Percentiles rank a stretch among this genome's conserved stretches.
Conservation (phyloP, 2,888 invertebrate species). For the Rotaria socialis region DNA sequence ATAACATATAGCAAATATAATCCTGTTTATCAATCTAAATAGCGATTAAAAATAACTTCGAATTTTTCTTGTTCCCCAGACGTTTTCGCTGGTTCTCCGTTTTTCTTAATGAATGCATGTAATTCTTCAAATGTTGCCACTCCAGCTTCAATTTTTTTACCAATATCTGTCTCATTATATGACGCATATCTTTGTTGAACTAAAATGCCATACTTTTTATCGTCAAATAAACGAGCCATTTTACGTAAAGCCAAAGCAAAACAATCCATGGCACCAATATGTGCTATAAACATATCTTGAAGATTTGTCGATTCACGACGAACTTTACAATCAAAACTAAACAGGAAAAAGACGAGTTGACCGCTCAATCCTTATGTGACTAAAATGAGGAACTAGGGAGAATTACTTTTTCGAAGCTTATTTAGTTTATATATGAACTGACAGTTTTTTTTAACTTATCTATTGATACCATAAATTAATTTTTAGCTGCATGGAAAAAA, state of each 20-base stretch:
- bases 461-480: no score
- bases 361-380: no score
- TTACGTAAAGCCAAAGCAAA: slow-evolving; percentile 64
- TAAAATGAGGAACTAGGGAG: no score
- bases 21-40: slow-evolving; percentile 44
- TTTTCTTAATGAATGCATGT: slow-evolving; percentile 59
- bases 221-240: slow-evolving; percentile 63
- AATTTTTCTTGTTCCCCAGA: slow-evolving; percentile 62
- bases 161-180: slow-evolving; percentile 62
- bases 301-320: slow-evolving; percentile 63
- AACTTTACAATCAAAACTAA: slow-evolving; percentile 62
- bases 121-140: slow-evolving; percentile 64
- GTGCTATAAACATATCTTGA: slow-evolving; percentile 63
- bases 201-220: slow-evolving; percentile 64
- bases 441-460: no score
- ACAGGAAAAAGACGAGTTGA: neutral
- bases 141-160: slow-evolving; percentile 63
- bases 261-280: slow-evolving; percentile 65
- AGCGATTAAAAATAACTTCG: slow-evolving; percentile 58
- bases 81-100: slow-evolving; percentile 56
- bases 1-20: neutral
- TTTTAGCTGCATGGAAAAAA: no score
- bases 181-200: slow-evolving; percentile 62
- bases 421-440: no score
- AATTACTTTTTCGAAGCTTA: no score